Evolutionary conservation across 2,888 invertebrate species (phyloP), one percentile per base, ranked within the genome.

Genomic region (Xanthorhoe spadicearia): DNA sequence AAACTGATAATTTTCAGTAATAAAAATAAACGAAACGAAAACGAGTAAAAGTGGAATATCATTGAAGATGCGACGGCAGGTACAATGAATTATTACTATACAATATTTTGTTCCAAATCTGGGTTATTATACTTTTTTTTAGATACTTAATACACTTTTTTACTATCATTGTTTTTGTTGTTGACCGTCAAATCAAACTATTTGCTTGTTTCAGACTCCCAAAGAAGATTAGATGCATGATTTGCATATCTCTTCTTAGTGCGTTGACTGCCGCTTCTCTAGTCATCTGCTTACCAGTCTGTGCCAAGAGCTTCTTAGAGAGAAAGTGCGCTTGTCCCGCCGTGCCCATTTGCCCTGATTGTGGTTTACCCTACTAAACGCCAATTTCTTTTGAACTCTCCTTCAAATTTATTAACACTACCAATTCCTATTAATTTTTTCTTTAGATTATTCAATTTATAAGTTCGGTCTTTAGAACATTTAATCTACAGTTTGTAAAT

Each of bases 221-320:
- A 5, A 46, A 15, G 32, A 57, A 51, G 62, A 23, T 15, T 63
- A 57, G 23, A 69, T 82, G 78, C 76, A 87, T 86, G 86, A 83
- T 86, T 84, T 87, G 85, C 73, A 69, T 86, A 70, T 81, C 87
- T 0, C 56, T 86, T 17, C 66, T 84, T 19, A 78, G 81, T 67
- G 17, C 85, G 23, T 19, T 85, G 15, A 78, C 82, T 61, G 79
- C 79, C 1, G 74, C 81, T 6, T 69, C 78, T 0, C 32, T 83
- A 1, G 62, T 86, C 10, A 51, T 79, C 58, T 86, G 86, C 61
- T 48, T 81, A 2, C 87, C 87, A 0, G 73, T 78, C 28, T 83
- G 83, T 63, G 71, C 80, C 0, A 79, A 75, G 15, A 74, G 51
- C 5, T 50, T 82, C 6, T 75, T 81, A 13, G 66, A 72, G 6